phyloP scores from a whole-genome alignment of 2,113 vertebrate species.

The Piaya cayana region DNA sequence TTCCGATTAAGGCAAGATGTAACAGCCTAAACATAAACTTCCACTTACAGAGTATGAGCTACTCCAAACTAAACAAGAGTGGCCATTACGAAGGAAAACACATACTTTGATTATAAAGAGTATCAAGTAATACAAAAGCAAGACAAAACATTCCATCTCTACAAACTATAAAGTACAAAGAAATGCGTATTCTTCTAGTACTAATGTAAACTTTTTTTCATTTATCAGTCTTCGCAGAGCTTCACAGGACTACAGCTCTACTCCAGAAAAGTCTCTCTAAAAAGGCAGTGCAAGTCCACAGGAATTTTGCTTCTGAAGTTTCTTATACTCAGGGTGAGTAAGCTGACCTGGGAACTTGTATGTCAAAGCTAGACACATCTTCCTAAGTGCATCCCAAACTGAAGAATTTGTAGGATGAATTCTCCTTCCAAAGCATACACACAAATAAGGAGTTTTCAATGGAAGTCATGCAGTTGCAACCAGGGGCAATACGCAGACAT shows the following conservation, averaged over 20 bases:
- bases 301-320: not conserved
- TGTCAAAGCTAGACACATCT: not conserved
- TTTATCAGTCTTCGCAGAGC: not conserved
- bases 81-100: conserved; percentile 4
- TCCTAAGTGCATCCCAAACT: not conserved
- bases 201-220: not conserved
- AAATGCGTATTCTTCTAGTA: not conserved
- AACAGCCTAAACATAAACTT: conserved; percentile 12
- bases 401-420: not conserved
- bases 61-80: not conserved
- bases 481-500: not conserved
- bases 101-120: not conserved
- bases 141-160: not conserved
- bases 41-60: not conserved
- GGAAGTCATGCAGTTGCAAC: not conserved
- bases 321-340: not conserved
- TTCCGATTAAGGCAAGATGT: conserved; percentile 17
- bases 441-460: not conserved
- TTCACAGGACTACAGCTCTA: not conserved
- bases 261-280: not conserved
- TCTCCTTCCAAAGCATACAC: not conserved
- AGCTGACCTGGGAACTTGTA: not conserved
- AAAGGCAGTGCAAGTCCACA: not conserved
- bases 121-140: not conserved
- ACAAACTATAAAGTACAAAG: not conserved